Conservation (phyloP, 1,140 invertebrate genomes). For the Potamilus streckersoni region DNA sequence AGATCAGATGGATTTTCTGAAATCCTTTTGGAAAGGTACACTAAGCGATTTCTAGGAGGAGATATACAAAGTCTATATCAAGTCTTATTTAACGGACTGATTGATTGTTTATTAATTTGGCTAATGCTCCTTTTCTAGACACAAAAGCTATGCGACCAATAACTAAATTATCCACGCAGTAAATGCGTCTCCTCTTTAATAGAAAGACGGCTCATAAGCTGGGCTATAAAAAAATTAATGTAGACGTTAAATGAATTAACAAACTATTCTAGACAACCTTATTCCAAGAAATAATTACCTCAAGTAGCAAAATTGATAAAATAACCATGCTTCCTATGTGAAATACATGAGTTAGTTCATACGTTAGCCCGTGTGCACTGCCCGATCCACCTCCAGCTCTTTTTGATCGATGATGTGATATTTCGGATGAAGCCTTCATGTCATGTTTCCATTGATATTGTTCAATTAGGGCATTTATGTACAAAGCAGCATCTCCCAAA, state of each 20-base stretch:
- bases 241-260: not conserved
- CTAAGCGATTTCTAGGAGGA: no score
- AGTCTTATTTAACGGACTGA: no score
- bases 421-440: not conserved
- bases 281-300: constrained; percentile 18
- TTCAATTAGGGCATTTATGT: not conserved
- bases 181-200: no score
- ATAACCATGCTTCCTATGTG: constrained; percentile 45
- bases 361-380: constrained; percentile 26
- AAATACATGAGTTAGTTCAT: constrained; percentile 42
- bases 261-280: not conserved
- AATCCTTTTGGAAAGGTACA: no score
- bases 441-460: no score
- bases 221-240: not conserved
- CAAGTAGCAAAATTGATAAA: constrained; percentile 35
- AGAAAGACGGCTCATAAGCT: not conserved
- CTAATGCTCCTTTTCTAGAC: no score
- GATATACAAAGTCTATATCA: no score
- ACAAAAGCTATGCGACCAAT: no score
- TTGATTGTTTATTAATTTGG: no score
- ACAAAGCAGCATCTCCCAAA: not conserved
- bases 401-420: constrained; percentile 7
- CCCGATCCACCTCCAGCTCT: constrained; percentile 10
- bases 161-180: no score
- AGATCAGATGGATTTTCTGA: no score